Conservation (phyloP, 2,888 invertebrate genomes). For the Chaitophorus viminalis region DNA sequence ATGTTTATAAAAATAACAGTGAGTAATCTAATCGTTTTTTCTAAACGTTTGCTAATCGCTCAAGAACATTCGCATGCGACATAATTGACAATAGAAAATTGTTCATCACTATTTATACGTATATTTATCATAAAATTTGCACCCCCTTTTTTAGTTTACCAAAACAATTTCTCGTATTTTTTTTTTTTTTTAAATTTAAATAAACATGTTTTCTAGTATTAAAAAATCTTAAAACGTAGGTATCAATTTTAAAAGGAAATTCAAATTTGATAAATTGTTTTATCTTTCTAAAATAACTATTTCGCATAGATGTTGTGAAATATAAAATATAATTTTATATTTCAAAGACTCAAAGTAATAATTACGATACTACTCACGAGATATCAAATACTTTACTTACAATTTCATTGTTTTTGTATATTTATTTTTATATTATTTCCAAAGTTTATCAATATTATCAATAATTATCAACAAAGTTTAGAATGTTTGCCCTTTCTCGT, state of each 20-base stretch:
- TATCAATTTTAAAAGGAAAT: not conserved
- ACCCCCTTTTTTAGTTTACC: not conserved
- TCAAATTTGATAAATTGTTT: not conserved
- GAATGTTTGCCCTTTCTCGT: not conserved
- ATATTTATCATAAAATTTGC: not conserved
- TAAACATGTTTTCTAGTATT: not conserved
- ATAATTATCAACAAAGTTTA: slow-evolving; percentile 38
- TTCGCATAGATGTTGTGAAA: not conserved
- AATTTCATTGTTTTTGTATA: not conserved
- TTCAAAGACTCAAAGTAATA: not conserved
- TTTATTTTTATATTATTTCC: not conserved
- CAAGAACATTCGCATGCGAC: slow-evolving; percentile 3
- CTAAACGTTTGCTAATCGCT: not conserved
- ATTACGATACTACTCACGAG: not conserved
- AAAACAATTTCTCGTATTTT: not conserved
- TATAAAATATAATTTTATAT: not conserved
- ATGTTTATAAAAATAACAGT: slow-evolving; percentile 2
- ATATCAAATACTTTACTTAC: not conserved
- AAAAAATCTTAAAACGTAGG: not conserved
- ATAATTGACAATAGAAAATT: not conserved
- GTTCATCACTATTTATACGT: not conserved
- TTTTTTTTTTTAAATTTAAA: not conserved
- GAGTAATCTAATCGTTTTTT: too few species aligned
- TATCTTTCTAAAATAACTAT: not conserved
- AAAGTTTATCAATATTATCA: not conserved